phyloP scores from a whole-genome alignment of 2,888 invertebrate genomes.

The Ferdinandea cuprea region DNA sequence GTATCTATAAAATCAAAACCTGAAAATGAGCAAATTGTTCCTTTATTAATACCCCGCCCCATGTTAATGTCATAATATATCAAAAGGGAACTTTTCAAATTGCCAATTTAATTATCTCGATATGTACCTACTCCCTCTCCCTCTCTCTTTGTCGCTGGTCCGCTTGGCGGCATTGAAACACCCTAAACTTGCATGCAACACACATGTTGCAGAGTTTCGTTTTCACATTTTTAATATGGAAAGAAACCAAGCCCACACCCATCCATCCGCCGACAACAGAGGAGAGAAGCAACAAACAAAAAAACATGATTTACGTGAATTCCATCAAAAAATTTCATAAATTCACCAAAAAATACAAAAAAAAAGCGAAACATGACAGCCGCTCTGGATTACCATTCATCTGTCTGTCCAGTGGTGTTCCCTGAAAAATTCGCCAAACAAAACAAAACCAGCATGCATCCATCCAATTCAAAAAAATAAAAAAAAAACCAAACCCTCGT shows the following conservation, averaged over 20 bases:
- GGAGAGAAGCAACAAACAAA: too few species aligned
- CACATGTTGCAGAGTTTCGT: constrained; percentile 60
- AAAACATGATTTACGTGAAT: constrained; percentile 73
- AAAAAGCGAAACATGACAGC: neutral
- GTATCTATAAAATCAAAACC: constrained; percentile 11
- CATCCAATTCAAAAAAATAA: too few species aligned
- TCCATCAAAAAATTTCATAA: constrained; percentile 71
- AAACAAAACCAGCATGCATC: constrained; percentile 50
- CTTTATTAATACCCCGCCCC: constrained; percentile 68
- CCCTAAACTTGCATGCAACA: constrained; percentile 70
- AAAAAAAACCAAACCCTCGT: too few species aligned
- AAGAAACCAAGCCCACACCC: constrained; percentile 56
- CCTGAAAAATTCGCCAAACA: constrained; percentile 56
- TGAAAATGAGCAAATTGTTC: constrained; percentile 37
- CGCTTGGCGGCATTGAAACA: constrained; percentile 42
- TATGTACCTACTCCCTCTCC: too few species aligned
- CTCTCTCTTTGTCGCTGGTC: too few species aligned
- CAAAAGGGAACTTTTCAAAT: constrained; percentile 69
- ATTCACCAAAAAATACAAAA: constrained; percentile 31
- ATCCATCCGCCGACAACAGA: constrained; percentile 12
- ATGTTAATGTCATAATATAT: constrained; percentile 75
- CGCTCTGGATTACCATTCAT: constrained; percentile 61
- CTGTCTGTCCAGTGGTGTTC: constrained; percentile 62
- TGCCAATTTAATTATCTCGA: constrained; percentile 72
- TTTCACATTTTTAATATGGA: too few species aligned